phyloP scores from a whole-genome alignment of 2,888 invertebrate genomes.

The Galerucella pusilla region DNA sequence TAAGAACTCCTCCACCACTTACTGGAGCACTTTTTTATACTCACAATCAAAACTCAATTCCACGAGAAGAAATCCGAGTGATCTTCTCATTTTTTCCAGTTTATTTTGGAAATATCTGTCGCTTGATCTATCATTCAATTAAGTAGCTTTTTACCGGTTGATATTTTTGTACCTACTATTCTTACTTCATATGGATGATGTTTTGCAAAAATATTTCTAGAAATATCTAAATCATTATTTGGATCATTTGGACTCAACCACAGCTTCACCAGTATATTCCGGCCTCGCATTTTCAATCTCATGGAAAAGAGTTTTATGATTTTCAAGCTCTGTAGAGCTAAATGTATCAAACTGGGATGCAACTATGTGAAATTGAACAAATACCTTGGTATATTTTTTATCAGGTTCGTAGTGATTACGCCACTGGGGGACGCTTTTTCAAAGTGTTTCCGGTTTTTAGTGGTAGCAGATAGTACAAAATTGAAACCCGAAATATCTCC shows the following conservation, averaged over 20 bases:
- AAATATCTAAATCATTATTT: constrained; percentile 34
- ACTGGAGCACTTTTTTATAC: constrained; percentile 66
- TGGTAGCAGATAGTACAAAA: constrained; percentile 70
- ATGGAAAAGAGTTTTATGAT: constrained; percentile 13
- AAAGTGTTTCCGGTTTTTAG: background rate
- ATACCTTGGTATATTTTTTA: constrained; percentile 1
- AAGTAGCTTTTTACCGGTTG: background rate
- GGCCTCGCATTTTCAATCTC: constrained; percentile 17
- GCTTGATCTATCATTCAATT: constrained; percentile 1
- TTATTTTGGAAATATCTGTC: constrained; percentile 23
- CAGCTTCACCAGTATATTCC: constrained; percentile 22
- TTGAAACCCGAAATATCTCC: constrained; percentile 77
- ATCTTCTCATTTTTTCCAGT: constrained; percentile 49
- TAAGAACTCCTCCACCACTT: constrained; percentile 66
- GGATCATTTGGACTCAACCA: constrained; percentile 22
- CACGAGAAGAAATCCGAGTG: constrained; percentile 65
- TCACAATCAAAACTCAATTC: constrained; percentile 66
- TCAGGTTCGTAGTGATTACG: constrained; percentile 23
- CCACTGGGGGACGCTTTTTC: constrained; percentile 15
- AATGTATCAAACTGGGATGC: background rate
- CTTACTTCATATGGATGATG: constrained; percentile 23
- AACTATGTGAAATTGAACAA: background rate
- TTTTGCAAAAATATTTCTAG: constrained; percentile 23
- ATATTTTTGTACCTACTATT: constrained; percentile 28
- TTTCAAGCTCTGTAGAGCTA: background rate